A percentile compares a stretch with the other conserved stretches of the same genome.
Evolutionary conservation across 2,113 vertebrate genomes (phyloP).

Genomic region (Nycticebus coucang): DNA sequence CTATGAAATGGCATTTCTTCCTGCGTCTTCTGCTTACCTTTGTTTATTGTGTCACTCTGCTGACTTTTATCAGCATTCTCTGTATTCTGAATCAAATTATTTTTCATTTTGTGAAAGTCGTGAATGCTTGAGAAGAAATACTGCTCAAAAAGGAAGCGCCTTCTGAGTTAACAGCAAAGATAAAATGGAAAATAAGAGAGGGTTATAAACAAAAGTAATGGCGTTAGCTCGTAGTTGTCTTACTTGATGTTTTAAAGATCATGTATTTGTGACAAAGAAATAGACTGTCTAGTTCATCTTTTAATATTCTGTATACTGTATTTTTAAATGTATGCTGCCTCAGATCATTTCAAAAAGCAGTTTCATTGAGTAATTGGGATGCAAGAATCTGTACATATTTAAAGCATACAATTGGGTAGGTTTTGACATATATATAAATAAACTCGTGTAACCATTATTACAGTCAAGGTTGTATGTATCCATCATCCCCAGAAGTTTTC

Average conservation of each 20-base stretch:
- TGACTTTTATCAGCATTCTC: slow-evolving; percentile 11
- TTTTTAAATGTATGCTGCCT: slow-evolving; percentile 50
- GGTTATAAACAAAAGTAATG: not conserved
- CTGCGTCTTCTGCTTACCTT: slow-evolving; percentile 41
- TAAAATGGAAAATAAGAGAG: slow-evolving; percentile 32
- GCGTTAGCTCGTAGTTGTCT: not conserved
- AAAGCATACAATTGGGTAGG: not conserved
- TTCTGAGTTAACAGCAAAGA: slow-evolving; percentile 24
- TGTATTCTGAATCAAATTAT: slow-evolving; percentile 58
- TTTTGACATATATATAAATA: not conserved
- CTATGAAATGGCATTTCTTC: slow-evolving; percentile 33
- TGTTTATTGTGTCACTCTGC: slow-evolving; percentile 50
- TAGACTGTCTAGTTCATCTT: not conserved
- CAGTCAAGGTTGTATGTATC: not conserved
- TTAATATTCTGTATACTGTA: not conserved
- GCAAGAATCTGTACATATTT: not conserved
- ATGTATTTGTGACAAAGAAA: not conserved
- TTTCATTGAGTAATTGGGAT: not conserved
- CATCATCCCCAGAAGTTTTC: not conserved
- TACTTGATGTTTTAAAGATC: slow-evolving; percentile 33
- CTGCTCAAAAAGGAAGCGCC: not conserved
- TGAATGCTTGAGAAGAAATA: slow-evolving; percentile 45
- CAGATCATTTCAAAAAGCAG: not conserved
- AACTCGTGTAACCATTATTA: not conserved
- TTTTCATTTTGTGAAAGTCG: slow-evolving; percentile 32